phyloP scores from a whole-genome alignment of 2,113 vertebrate species.

The Lanius ludovicianus region DNA sequence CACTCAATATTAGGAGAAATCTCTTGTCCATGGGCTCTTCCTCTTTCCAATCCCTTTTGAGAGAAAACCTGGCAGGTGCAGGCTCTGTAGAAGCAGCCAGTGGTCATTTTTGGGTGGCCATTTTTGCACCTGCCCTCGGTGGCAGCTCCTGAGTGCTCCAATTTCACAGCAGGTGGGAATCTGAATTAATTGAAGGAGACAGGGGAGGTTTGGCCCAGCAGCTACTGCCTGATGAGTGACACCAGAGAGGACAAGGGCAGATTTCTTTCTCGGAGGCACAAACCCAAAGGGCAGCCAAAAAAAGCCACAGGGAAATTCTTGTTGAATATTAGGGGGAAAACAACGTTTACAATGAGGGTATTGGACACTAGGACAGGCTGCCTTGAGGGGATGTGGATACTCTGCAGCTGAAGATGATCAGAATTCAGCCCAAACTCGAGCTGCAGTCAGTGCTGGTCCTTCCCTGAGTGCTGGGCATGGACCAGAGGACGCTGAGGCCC shows the following conservation, averaged over 20 bases:
- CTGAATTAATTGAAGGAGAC: neutral
- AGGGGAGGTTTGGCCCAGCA: neutral
- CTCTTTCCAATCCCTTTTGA: neutral
- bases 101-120: neutral
- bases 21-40: neutral
- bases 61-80: neutral
- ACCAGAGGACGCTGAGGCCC: neutral
- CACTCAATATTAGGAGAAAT: neutral
- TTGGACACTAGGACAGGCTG: neutral
- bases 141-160: neutral
- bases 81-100: neutral
- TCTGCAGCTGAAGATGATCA: neutral
- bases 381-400: neutral
- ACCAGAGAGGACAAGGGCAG: neutral
- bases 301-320: neutral
- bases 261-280: neutral
- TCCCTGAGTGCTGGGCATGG: neutral
- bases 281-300: neutral
- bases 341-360: rapidly evolving
- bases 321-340: rapidly evolving
- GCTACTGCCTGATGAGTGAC: neutral
- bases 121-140: neutral
- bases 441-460: neutral
- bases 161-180: neutral
- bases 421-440: neutral